Percentiles rank a stretch among this genome's conserved stretches.
These are phyloP conservation scores for Thamnophis elegans DNA, from an alignment of 2,797 vertebrate species.

Conservation along the genomic window DNA sequence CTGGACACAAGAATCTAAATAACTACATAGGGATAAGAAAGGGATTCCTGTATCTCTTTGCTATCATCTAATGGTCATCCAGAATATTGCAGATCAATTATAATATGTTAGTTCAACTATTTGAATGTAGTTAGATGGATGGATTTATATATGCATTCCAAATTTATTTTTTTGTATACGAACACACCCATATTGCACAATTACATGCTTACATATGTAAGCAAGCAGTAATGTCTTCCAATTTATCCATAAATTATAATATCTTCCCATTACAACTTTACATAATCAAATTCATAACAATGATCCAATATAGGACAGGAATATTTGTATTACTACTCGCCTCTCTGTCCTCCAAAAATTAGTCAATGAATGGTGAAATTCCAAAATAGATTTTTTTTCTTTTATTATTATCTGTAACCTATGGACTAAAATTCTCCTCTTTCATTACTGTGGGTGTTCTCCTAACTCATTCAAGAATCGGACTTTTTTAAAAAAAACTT, in stretches of 20 bases:
- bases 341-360: not conserved
- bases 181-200: not conserved
- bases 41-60: not conserved
- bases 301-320: not conserved
- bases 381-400: no score
- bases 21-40: not conserved
- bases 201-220: not conserved
- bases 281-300: not conserved
- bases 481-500: no score
- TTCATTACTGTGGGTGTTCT: no score
- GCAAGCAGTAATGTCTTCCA: not conserved
- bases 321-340: not conserved
- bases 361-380: slow-evolving; percentile 18
- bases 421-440: no score
- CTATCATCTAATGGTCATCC: not conserved
- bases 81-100: not conserved
- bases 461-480: no score
- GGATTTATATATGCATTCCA: not conserved
- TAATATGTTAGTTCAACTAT: not conserved
- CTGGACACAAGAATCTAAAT: not conserved
- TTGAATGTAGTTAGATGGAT: not conserved
- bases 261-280: not conserved
- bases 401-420: no score
- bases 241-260: not conserved
- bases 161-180: not conserved